A percentile compares a stretch with the other conserved stretches of the same genome.
These are phyloP conservation scores for Neodiprion pinetum DNA, from an alignment of 1,140 invertebrate genomes.

Conservation along the genomic window DNA sequence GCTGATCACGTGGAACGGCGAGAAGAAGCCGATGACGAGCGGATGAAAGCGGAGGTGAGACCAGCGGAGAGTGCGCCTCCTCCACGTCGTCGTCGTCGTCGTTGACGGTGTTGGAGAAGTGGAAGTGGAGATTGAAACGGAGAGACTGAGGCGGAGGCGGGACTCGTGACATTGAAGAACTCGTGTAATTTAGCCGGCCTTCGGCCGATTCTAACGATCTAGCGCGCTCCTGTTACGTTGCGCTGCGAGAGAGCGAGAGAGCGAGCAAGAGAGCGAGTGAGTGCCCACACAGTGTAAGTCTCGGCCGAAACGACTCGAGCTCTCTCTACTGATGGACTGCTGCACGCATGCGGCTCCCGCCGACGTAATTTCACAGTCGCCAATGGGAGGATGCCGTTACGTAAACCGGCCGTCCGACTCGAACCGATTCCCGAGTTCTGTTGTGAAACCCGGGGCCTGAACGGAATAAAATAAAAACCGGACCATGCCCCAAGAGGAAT, in stretches of 20 bases:
- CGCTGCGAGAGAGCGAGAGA: neutral
- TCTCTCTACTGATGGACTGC: too few relatives aligned
- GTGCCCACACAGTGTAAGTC: too few relatives aligned
- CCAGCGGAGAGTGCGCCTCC: neutral
- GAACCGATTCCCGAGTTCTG: neutral
- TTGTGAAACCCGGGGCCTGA: neutral
- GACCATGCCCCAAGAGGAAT: too few relatives aligned
- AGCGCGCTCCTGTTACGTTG: neutral
- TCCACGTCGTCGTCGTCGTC: too few relatives aligned
- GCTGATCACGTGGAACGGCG: neutral
- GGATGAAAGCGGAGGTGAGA: neutral
- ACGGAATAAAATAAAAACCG: neutral
- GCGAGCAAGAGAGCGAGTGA: too few relatives aligned
- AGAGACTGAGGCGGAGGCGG: neutral
- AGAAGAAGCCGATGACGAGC: neutral
- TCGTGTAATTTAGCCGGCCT: conserved; percentile 2
- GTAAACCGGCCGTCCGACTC: neutral
- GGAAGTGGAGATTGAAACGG: too few relatives aligned
- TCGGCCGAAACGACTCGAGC: too few relatives aligned
- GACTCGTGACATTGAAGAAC: conserved; percentile 5
- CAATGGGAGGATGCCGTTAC: neutral
- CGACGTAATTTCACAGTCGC: neutral
- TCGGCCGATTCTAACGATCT: conserved; percentile 2
- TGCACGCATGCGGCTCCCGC: too few relatives aligned
- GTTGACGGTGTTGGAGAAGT: too few relatives aligned